Percentiles rank a stretch among this genome's conserved stretches.
These are phyloP conservation scores for Raja brachyura DNA, from an alignment of 2,113 vertebrate genomes.

Conservation along the genomic window DNA sequence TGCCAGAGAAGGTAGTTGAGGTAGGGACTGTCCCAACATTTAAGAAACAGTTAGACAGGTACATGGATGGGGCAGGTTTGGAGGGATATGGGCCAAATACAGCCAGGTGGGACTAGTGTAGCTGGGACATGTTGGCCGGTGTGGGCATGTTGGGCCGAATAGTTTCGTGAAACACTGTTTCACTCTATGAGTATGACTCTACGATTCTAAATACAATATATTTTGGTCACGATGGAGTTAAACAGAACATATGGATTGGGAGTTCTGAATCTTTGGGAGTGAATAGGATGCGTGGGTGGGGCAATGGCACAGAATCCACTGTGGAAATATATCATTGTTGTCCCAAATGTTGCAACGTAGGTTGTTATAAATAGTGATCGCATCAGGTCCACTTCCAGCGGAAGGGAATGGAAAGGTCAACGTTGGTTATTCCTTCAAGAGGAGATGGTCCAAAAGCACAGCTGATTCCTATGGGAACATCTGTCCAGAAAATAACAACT, in stretches of 20 bases:
- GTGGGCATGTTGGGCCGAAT: no score
- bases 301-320: no score
- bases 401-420: neutral
- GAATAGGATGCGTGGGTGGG: neutral
- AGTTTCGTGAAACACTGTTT: no score
- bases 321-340: neutral
- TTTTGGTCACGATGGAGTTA: neutral
- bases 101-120: no score
- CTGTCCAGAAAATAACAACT: neutral
- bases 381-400: neutral
- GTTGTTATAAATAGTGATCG: neutral
- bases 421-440: neutral
- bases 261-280: neutral
- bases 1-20: no score
- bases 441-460: neutral
- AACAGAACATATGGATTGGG: neutral
- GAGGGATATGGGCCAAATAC: no score
- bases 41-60: no score
- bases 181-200: no score
- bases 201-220: neutral
- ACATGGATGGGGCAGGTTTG: no score
- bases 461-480: neutral
- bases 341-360: neutral
- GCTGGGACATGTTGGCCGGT: no score
- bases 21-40: no score